Base-by-base conservation (phyloP, 2,797 vertebrate genomes). In the Poecilia velifera region DNA sequence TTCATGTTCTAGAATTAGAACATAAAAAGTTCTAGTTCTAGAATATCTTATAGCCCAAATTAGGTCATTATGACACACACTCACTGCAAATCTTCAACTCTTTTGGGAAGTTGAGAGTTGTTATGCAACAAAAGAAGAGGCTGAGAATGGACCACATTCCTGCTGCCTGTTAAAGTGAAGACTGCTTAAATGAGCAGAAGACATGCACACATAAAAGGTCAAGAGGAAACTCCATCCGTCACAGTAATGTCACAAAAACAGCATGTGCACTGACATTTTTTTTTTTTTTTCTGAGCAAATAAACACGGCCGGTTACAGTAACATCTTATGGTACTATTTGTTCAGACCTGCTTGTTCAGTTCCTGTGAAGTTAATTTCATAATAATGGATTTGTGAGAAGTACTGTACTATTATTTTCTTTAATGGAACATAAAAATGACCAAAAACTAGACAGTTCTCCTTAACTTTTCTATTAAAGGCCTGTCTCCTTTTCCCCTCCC, bases 71-170 rank as follows among this genome's bases (percentile, higher is more conserved):
- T 72, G 36, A 57, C 34, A 74, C 81, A 80, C 82, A 72, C 53
- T 28, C 83, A 76, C 53, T 28, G 41, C n/a, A 66, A 78, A 72
- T 82, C 66, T 76, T 70, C 49, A 45, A 53, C 3, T 80, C 77
- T 76, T 83, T 82, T 82, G 81, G 70, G 64, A 76, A 79, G 73
- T 68, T 80, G 68, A 79, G 76, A 82, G 77, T 41, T 36, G 79
- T 93, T 93, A 91, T 87, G 84, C 77, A 92, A 91, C 57, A 82
- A 77, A 72, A 80, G 62, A 45, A 81, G 74, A 83, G 83, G 80
- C 22, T 82, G 79, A 93, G 87, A 90, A 92, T 78, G 51, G 82
- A 76, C 72, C 74, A 79, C 89, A 93, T 93, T 92, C 89, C 85
- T 91, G 76, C 80, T 87, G 82, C 82, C 83, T 90, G 82, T 57